Evolutionary conservation across 2,797 vertebrate genomes (phyloP), one percentile per base, ranked within the genome.

Genomic region (Aphelocoma californica): DNA sequence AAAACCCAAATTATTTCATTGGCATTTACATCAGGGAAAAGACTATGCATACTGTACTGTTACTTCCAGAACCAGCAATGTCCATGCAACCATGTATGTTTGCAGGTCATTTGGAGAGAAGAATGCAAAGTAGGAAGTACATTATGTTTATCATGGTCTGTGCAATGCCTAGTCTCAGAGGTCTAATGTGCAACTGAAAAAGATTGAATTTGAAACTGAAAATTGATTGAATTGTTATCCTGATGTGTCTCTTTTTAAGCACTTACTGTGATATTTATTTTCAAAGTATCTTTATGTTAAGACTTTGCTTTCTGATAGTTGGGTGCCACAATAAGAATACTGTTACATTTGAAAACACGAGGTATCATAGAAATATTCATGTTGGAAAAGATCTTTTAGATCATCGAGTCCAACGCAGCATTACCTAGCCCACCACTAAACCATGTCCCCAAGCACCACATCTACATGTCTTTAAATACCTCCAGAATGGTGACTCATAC

Each of bases 381-480:
- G 13, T 48, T 69, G 34, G 38, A 65, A 64, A 62, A 69, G 14
- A 16, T n/a, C 12, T 81, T 83, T 69, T 38, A 64, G 61, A 31
- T 38, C 23, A 20, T 54, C 0, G 0, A 81, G 21, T 71, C 10
- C 12, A 61, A 25, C 16, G 10, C 19, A 50, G 13, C 7, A 26
- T 25, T 29, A 48, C n/a, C 8, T 40, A 57, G 14, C 56, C 23
- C 4, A 57, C 12, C n/a, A 56, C 12, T 40, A 36, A 56, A 66
- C 17, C 13, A 20, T 4, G 11, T 72, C 36, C 17, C n/a, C 29
- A 40, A 86, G 29, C 18, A 26, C 17, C 48, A 26, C 17, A 29
- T 42, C 32, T 48, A 18, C 14, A 4, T 12, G 6, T 56, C 16
- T 56, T 56, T 32, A 61, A 84, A 64, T 26, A 42, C 15, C 12